phyloP scores from a whole-genome alignment of 2,113 vertebrate genomes.

The Accipiter virgatus region DNA sequence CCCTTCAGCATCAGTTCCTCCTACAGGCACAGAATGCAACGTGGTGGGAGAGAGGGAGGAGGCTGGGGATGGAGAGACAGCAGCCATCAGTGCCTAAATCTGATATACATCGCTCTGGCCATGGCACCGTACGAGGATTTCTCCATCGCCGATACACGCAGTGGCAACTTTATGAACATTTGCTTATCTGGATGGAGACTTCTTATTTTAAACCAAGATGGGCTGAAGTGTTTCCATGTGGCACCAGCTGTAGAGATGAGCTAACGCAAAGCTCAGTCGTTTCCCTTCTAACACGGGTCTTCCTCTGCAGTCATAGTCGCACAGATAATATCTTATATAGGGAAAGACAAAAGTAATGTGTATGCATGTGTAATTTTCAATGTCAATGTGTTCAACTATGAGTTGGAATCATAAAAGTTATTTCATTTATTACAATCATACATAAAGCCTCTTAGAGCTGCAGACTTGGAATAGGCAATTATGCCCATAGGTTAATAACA shows the following conservation, averaged over 20 bases:
- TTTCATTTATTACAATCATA: constrained; percentile 53
- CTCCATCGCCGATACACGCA: rapidly evolving
- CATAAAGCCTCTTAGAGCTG: constrained; percentile 52
- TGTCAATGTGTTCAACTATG: constrained; percentile 1
- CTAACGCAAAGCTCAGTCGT: not conserved
- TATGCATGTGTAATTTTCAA: constrained; percentile 8
- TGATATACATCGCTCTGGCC: not conserved
- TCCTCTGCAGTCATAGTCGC: not conserved
- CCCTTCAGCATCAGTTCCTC: not conserved
- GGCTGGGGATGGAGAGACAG: not conserved
- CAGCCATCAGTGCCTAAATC: not conserved
- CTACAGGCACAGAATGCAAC: not conserved
- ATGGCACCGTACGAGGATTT: rapidly evolving
- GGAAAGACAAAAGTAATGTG: constrained; percentile 10
- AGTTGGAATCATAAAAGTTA: constrained; percentile 40
- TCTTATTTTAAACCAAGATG: not conserved
- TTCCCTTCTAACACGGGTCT: not conserved
- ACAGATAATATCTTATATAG: not conserved
- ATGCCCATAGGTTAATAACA: constrained; percentile 64
- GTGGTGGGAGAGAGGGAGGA: not conserved
- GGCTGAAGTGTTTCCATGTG: not conserved
- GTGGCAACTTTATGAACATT: rapidly evolving
- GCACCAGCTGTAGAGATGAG: constrained; percentile 14
- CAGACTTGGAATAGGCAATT: constrained; percentile 57
- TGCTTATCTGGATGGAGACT: not conserved